These are phyloP conservation scores for Lepidostoma basale DNA, from an alignment of 1,140 invertebrate genomes.

Conservation along the genomic window DNA sequence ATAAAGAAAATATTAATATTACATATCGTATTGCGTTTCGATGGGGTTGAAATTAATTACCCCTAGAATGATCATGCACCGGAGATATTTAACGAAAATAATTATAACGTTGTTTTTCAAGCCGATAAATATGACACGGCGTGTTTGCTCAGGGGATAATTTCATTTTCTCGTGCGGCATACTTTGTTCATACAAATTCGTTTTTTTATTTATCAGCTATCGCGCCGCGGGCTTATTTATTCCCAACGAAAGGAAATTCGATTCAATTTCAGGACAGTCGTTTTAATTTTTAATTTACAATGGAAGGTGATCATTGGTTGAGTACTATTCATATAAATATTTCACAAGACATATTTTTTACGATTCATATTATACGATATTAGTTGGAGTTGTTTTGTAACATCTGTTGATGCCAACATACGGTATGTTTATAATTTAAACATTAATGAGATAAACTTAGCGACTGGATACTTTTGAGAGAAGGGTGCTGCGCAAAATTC, in stretches of 20 bases:
- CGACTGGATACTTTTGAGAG: too few relatives aligned
- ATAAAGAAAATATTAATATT: background rate
- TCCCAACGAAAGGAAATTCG: background rate
- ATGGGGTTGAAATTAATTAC: constrained; percentile 34
- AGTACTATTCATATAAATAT: background rate
- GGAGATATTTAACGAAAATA: constrained; percentile 44
- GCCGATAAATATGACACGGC: constrained; percentile 42
- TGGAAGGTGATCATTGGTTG: background rate
- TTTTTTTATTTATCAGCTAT: constrained; percentile 40
- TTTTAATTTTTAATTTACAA: background rate
- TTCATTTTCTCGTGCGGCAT: constrained; percentile 33
- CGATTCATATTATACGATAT: too few relatives aligned
- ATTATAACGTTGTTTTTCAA: constrained; percentile 40
- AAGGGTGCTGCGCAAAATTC: too few relatives aligned
- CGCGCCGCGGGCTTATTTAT: background rate
- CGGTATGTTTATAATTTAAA: too few relatives aligned
- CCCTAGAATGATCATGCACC: constrained; percentile 34
- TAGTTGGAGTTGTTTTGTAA: too few relatives aligned
- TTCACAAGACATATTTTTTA: too few relatives aligned
- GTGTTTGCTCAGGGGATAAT: constrained; percentile 36
- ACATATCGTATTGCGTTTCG: background rate
- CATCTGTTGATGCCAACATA: too few relatives aligned
- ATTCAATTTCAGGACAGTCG: background rate
- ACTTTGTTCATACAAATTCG: constrained; percentile 27
- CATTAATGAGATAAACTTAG: too few relatives aligned